Evolutionary conservation across 2,797 vertebrate genomes (phyloP).

Genomic region (Galago senegalensis): DNA sequence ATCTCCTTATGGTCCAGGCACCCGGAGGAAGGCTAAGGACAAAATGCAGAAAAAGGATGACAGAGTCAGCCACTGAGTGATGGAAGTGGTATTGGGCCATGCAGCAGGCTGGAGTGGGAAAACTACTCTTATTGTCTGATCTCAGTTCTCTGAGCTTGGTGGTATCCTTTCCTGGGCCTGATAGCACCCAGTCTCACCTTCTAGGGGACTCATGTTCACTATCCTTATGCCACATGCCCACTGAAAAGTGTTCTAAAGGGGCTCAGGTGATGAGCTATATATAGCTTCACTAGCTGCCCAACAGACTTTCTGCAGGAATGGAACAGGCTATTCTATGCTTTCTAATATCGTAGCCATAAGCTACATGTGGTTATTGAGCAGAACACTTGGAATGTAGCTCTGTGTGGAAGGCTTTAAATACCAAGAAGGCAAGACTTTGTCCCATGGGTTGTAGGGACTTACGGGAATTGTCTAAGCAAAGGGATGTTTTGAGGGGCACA

Average conservation of each 20-base stretch:
- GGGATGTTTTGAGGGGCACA: not conserved
- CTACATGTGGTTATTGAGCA: not conserved
- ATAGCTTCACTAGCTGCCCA: not conserved
- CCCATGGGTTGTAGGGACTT: not conserved
- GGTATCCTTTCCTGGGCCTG: not conserved
- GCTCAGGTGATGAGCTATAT: not conserved
- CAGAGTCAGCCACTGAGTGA: not conserved
- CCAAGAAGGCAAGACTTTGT: slow-evolving; percentile 15
- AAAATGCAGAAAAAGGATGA: not conserved
- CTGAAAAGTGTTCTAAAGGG: not conserved
- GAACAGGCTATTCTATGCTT: not conserved
- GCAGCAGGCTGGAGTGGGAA: not conserved
- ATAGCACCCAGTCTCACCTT: not conserved
- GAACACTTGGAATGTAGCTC: not conserved
- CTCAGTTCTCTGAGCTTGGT: not conserved
- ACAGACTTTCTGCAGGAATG: not conserved
- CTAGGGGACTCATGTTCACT: not conserved
- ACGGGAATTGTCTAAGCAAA: not conserved
- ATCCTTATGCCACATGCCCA: not conserved
- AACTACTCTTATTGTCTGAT: not conserved
- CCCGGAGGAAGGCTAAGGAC: not conserved
- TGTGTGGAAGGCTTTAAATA: not conserved
- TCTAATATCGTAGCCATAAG: not conserved
- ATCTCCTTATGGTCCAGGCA: not conserved
- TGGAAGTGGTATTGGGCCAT: accelerated